A percentile compares a stretch with the other conserved stretches of the same genome.
These are phyloP conservation scores for Echiichthys vipera DNA, from an alignment of 2,797 vertebrate species.

Conservation along the genomic window DNA sequence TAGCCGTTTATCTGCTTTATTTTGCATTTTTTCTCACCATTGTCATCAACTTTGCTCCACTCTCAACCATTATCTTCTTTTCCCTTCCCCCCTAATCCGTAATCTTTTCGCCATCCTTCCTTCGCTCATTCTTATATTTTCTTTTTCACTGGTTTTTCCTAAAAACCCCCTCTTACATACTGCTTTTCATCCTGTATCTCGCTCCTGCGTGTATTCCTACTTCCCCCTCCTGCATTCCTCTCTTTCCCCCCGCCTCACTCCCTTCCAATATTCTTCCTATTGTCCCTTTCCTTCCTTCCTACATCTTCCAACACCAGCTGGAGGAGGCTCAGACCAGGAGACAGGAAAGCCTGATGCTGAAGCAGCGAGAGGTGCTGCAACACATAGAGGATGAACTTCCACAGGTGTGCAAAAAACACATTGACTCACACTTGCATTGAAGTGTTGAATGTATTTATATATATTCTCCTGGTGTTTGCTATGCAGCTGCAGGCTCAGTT, in stretches of 20 bases:
- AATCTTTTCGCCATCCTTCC: neutral
- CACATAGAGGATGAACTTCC: constrained; percentile 85
- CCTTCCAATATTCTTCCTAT: neutral
- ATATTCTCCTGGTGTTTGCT: neutral
- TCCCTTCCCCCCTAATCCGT: neutral
- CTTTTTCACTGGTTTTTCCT: neutral
- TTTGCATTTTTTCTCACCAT: constrained; percentile 20
- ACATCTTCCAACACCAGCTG: constrained; percentile 75
- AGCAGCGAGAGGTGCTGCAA: constrained; percentile 85
- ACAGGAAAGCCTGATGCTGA: constrained; percentile 82
- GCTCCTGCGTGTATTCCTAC: neutral
- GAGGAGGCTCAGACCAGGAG: constrained; percentile 89
- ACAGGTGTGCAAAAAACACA: constrained; percentile 75
- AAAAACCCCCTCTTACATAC: neutral
- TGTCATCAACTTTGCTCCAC: constrained; percentile 16
- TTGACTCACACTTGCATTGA: neutral
- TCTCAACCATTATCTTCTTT: constrained; percentile 4
- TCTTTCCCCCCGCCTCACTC: neutral
- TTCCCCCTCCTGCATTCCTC: neutral
- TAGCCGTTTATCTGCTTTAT: constrained; percentile 6
- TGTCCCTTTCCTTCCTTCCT: neutral
- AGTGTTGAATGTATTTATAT: too few relatives aligned
- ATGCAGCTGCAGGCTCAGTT: constrained; percentile 81
- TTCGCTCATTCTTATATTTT: neutral
- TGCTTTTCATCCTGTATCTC: too few relatives aligned